These are phyloP conservation scores for Anastatus disparis DNA, from an alignment of 1,140 invertebrate species.

Conservation along the genomic window DNA sequence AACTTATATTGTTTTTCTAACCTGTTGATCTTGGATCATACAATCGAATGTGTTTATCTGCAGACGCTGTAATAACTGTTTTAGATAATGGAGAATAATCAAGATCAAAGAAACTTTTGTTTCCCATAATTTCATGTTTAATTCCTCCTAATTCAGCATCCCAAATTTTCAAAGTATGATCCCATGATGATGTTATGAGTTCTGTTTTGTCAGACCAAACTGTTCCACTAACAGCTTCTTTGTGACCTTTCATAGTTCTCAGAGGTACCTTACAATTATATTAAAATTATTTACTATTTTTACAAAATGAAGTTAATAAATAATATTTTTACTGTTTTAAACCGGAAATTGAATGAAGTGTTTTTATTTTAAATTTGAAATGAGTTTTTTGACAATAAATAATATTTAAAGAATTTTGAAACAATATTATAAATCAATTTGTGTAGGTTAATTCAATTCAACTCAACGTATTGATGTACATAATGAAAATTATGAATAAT, in stretches of 20 bases:
- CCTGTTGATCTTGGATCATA: slow-evolving; percentile 91
- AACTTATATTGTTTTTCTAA: slow-evolving; percentile 60
- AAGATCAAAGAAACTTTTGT: slow-evolving; percentile 91
- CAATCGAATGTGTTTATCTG: slow-evolving; percentile 88
- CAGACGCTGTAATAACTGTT: slow-evolving; percentile 84
- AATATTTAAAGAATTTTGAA: no score
- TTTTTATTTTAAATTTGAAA: no score
- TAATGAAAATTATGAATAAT: no score
- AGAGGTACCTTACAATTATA: slow-evolving; percentile 76
- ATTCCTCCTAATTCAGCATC: slow-evolving; percentile 87
- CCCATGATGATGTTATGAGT: slow-evolving; percentile 91
- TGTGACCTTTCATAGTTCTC: slow-evolving; percentile 91
- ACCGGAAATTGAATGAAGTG: no score
- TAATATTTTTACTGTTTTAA: no score
- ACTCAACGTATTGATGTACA: no score
- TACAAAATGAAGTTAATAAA: no score
- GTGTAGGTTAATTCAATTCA: no score
- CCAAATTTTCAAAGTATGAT: slow-evolving; percentile 96
- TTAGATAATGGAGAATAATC: slow-evolving; percentile 83
- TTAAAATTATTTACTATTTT: slow-evolving; percentile 13
- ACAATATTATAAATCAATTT: no score
- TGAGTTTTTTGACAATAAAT: no score
- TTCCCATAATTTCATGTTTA: slow-evolving; percentile 84
- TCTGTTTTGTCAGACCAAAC: slow-evolving; percentile 83
- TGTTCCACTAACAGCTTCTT: slow-evolving; percentile 87